Conservation (phyloP, 2,888 invertebrate genomes). For the Zaprionus bogoriensis region DNA sequence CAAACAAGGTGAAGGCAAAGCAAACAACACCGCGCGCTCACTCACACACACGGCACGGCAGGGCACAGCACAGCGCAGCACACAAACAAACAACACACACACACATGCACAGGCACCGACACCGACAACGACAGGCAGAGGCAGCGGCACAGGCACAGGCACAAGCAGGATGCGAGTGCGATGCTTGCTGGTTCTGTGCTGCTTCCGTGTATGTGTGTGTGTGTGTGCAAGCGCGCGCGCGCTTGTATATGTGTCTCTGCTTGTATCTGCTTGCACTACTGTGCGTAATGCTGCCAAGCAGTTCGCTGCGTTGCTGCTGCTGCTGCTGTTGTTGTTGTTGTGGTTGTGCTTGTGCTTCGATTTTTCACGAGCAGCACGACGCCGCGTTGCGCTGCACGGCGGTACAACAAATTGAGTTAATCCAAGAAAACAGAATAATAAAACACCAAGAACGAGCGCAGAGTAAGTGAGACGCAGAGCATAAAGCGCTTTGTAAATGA, state of each 20-base stretch:
- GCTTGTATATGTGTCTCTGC: constrained; percentile 19
- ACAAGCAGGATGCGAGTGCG: constrained; percentile 18
- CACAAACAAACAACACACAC: constrained; percentile 20
- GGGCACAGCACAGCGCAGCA: not conserved
- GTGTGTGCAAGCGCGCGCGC: constrained; percentile 22
- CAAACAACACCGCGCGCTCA: constrained; percentile 36
- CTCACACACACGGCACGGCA: constrained; percentile 16
- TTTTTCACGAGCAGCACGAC: constrained; percentile 51
- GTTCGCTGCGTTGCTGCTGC: constrained; percentile 41
- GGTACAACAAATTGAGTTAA: constrained; percentile 77
- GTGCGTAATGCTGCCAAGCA: constrained; percentile 48
- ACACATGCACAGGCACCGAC: constrained; percentile 22
- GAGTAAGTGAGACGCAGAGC: constrained; percentile 14
- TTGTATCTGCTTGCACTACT: constrained; percentile 61
- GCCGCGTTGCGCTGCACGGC: constrained; percentile 32
- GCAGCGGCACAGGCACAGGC: not conserved
- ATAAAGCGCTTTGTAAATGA: constrained; percentile 68
- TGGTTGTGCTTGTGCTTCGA: constrained; percentile 58
- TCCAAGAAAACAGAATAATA: constrained; percentile 78
- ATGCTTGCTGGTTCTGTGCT: constrained; percentile 26
- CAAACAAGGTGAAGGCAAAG: constrained; percentile 66
- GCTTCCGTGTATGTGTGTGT: constrained; percentile 20
- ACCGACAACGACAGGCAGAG: constrained; percentile 7
- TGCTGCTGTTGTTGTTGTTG: constrained; percentile 19
- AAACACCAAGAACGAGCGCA: constrained; percentile 44